Conservation (phyloP, 2,888 invertebrate species). For the Chorisops tibialis region DNA sequence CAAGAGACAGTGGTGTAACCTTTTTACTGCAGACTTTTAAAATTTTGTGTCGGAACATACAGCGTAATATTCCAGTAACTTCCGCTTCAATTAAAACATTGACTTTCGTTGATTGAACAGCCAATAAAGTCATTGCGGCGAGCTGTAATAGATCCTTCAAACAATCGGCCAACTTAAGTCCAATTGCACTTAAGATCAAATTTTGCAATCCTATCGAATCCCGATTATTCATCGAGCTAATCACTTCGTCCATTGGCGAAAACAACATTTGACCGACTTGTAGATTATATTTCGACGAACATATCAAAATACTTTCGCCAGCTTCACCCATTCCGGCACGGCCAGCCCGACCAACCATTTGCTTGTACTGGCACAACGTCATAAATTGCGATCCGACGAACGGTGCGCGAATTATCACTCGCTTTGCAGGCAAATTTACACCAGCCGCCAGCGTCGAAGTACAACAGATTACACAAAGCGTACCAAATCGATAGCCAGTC, state of each 20-base stretch:
- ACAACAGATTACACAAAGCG: constrained; percentile 85
- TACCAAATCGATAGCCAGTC: constrained; percentile 76
- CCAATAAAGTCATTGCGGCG: constrained; percentile 61
- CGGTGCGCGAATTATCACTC: constrained; percentile 84
- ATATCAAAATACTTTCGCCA: constrained; percentile 86
- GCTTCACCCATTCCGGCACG: constrained; percentile 78
- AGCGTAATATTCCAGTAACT: constrained; percentile 43
- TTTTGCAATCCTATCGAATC: constrained; percentile 57
- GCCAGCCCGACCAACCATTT: constrained; percentile 95
- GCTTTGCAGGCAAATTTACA: constrained; percentile 89
- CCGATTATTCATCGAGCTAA: constrained; percentile 57
- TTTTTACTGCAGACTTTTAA: constrained; percentile 36
- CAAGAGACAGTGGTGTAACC: background rate
- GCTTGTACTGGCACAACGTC: constrained; percentile 78
- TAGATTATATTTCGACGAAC: constrained; percentile 59
- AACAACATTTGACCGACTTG: constrained; percentile 59
- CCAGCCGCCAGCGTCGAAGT: constrained; percentile 98
- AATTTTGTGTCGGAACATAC: constrained; percentile 50
- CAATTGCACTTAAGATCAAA: constrained; percentile 67
- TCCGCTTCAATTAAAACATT: constrained; percentile 42
- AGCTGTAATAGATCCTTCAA: constrained; percentile 56
- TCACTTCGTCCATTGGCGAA: constrained; percentile 66
- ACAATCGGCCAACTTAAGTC: constrained; percentile 61
- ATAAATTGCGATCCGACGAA: constrained; percentile 74
- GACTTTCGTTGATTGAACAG: constrained; percentile 59